Base-by-base conservation (phyloP, 1,140 invertebrate species). In the Meloidogyne floridensis region DNA sequence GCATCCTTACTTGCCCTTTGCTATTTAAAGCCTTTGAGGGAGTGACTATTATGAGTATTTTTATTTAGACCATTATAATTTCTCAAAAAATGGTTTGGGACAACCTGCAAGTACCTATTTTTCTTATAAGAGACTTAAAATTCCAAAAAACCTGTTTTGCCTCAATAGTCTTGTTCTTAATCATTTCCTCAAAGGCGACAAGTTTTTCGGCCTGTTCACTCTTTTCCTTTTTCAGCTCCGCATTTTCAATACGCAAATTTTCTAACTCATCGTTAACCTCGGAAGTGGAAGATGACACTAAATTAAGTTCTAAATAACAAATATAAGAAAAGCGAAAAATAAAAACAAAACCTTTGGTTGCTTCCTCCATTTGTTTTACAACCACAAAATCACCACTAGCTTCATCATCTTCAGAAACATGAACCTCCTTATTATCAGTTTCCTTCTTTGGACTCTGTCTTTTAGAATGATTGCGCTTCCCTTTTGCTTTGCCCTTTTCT, bases 401-500 rank as follows among this genome's bases (percentile, higher is more conserved):
- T 65, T 65, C 15, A 65, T n/a, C 59, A 18, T 65, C 59, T 65
- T 65, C 59, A 0, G 59, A 65, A 65, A n/a, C 70, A 3, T 70
- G 9, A 78, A 78, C 53, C 7, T 65, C 59, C 7, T 65, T 65
- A 4, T 11, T 11, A 65, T 65, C 15, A 10, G 9, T 53, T 15
- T 56, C 81, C 42, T 65, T 20, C 54, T 83, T 83, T 32, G 59
- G 69, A 11, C 42, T 77, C 59, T 83, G 69, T 75, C 77, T 83
- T 72, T 83, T 83, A 6, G 56, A 54, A 59, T 80, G 69, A 15
- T 80, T 83, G 42, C 43, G 51, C 72, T 83, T 83, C 11, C 18
- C 18, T n/a, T 83, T 83, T 71, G 54, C 13, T 32, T 84, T 83
- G 9, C 3, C 18, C n/a, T 83, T 77, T 42, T 84, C 82, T 51